A percentile compares a stretch with the other conserved stretches of the same genome.
These are phyloP conservation scores for Microcebus lehilahytsara DNA, from an alignment of 2,113 vertebrate genomes.

Conservation along the genomic window DNA sequence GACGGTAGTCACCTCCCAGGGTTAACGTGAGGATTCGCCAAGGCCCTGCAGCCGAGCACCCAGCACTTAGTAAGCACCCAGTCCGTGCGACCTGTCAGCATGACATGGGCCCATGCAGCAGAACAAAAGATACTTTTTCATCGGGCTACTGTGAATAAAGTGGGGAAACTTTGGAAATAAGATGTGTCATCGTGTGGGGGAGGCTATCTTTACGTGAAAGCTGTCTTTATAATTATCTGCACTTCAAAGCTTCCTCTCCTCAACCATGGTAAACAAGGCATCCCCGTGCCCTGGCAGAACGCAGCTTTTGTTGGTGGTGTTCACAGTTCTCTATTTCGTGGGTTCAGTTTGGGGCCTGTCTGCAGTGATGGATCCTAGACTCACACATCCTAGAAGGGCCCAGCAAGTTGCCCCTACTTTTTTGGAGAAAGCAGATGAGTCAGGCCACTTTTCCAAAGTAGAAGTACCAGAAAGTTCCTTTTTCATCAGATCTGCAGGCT, in stretches of 20 bases:
- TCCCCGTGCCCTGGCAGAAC: neutral
- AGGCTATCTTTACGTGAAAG: neutral
- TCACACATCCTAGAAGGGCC: neutral
- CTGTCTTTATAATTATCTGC: neutral
- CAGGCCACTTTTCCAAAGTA: neutral
- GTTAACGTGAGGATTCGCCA: neutral
- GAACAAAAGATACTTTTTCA: neutral
- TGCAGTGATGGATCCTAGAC: neutral
- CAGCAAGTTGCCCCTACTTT: neutral
- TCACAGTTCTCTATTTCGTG: neutral
- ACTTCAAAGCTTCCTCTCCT: slow-evolving; percentile 1
- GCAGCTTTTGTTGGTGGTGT: neutral
- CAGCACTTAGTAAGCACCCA: neutral
- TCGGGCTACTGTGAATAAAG: neutral
- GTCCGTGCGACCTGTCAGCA: neutral
- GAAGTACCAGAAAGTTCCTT: neutral
- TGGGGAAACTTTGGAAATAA: slow-evolving; percentile 41
- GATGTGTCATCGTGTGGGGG: neutral
- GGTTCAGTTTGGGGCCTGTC: neutral
- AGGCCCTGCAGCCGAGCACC: neutral
- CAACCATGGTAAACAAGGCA: neutral
- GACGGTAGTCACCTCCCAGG: neutral
- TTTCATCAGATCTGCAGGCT: neutral
- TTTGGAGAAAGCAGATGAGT: neutral
- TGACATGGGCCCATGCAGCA: neutral